Percentiles rank a stretch among this genome's conserved stretches.
These are phyloP conservation scores for Hydroisotoma schaefferi DNA, from an alignment of 2,888 invertebrate species.

Conservation along the genomic window DNA sequence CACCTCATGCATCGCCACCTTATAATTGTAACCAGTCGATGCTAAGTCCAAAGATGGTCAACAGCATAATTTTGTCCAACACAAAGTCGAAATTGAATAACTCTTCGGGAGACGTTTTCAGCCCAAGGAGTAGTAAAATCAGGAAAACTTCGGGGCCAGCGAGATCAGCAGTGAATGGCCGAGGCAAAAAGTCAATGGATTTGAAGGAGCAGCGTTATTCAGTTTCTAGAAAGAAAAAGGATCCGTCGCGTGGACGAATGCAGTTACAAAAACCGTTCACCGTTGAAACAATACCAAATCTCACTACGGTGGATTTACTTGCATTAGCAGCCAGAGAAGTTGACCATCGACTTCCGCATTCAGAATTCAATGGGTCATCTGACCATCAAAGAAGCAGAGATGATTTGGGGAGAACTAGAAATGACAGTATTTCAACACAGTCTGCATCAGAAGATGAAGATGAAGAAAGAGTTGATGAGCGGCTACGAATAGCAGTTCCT, in stretches of 20 bases:
- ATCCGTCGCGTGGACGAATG: not conserved
- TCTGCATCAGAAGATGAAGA: constrained; percentile 19
- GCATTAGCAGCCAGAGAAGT: not conserved
- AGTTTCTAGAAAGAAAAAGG: not conserved
- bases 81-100: not conserved
- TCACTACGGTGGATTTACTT: not conserved
- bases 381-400: too few species aligned
- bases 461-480: not conserved
- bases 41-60: not conserved
- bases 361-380: not conserved
- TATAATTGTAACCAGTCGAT: not conserved
- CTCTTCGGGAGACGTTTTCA: not conserved
- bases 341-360: not conserved
- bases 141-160: not conserved
- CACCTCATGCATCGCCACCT: constrained; percentile 5
- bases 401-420: not conserved
- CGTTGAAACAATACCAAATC: not conserved
- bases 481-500: not conserved
- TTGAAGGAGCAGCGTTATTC: not conserved
- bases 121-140: not conserved
- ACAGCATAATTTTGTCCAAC: not conserved
- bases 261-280: not conserved
- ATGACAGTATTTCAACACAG: constrained; percentile 5
- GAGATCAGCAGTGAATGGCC: not conserved
- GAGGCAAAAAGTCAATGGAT: not conserved